Percentiles rank a stretch among this genome's conserved stretches.
phyloP scores from a whole-genome alignment of 2,113 vertebrate genomes.

The Carlito syrichta region DNA sequence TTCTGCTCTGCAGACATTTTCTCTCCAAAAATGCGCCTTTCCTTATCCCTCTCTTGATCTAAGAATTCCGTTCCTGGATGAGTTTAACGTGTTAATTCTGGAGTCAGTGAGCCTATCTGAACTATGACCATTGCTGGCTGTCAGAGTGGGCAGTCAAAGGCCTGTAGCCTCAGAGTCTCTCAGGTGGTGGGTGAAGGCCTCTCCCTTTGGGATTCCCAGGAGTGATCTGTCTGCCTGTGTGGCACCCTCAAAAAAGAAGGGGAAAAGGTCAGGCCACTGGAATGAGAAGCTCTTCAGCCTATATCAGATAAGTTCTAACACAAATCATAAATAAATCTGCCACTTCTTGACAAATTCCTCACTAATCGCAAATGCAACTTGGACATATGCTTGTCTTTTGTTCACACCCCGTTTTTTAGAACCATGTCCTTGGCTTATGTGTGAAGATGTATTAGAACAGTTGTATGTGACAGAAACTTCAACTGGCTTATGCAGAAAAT shows the following conservation, averaged over 20 bases:
- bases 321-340: background rate
- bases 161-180: background rate
- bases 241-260: background rate
- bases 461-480: background rate
- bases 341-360: background rate
- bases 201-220: background rate
- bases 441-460: background rate
- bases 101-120: background rate
- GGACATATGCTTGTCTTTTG: background rate
- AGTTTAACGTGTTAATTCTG: background rate
- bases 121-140: background rate
- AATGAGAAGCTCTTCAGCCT: background rate
- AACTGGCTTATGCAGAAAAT: background rate
- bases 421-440: background rate
- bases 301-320: background rate
- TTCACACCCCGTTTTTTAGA: background rate
- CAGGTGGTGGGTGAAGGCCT: background rate
- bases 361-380: background rate
- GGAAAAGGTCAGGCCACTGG: background rate
- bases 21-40: background rate
- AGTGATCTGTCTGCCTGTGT: background rate
- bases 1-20: background rate
- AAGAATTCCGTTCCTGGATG: background rate
- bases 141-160: background rate
- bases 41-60: background rate